Conservation (phyloP, 2,113 vertebrate genomes). For the Tragelaphus scriptus region DNA sequence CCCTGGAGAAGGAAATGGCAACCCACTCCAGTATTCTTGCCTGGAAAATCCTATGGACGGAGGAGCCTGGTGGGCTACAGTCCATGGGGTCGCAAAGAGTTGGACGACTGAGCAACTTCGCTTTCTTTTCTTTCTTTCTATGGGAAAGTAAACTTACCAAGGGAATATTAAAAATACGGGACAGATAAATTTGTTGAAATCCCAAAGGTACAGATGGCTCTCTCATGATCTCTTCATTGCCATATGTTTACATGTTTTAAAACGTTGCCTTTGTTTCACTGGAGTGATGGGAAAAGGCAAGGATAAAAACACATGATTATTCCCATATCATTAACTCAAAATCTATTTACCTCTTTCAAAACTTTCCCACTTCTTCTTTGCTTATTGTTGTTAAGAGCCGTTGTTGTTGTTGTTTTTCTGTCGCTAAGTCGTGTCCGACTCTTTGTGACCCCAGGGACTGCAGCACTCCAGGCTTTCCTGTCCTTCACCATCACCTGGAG, state of each 20-base stretch:
- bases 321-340: neutral
- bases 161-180: neutral
- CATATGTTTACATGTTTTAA: neutral
- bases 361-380: neutral
- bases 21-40: neutral
- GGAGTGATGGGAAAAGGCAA: neutral
- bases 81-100: neutral
- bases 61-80: neutral
- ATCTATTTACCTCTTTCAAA: neutral
- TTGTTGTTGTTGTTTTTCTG: neutral
- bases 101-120: neutral
- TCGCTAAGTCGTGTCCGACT: accelerated
- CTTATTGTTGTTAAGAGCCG: neutral
- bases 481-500: neutral
- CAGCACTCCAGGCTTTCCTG: neutral
- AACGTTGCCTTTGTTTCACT: neutral
- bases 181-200: neutral
- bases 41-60: neutral
- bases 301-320: neutral
- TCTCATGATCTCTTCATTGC: neutral
- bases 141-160: neutral
- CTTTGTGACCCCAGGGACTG: neutral
- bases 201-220: neutral
- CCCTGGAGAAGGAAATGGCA: neutral
- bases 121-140: neutral